Evolutionary conservation across 2,888 invertebrate species (phyloP).

Genomic region (Chorisops tibialis): DNA sequence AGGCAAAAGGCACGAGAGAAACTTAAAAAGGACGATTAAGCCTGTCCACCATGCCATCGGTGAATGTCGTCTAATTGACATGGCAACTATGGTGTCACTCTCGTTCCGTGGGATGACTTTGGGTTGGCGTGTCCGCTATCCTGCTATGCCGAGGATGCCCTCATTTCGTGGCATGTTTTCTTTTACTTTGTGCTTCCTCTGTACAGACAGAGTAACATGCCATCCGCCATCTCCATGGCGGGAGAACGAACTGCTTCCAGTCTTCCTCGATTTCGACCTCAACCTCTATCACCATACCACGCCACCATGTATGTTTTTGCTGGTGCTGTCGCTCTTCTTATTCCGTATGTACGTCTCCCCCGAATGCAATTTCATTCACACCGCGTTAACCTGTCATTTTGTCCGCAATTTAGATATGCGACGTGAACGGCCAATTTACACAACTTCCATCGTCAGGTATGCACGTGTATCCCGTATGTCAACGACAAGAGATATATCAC

Average conservation of each 20-base stretch:
- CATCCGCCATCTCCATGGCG: not conserved
- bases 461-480: constrained; percentile 3
- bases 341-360: not conserved
- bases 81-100: constrained; percentile 16
- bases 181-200: not conserved
- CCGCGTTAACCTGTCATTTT: constrained; percentile 26
- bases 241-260: not conserved
- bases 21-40: not conserved
- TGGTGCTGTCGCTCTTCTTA: not conserved
- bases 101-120: not conserved
- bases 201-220: not conserved
- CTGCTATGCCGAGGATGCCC: not conserved
- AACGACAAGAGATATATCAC: constrained; percentile 23
- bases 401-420: constrained; percentile 26
- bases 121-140: not conserved
- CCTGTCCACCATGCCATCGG: constrained; percentile 14
- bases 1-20: too few relatives aligned
- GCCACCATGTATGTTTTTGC: not conserved
- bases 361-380: constrained; percentile 25
- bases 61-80: constrained; percentile 20
- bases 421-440: constrained; percentile 26
- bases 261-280: not conserved
- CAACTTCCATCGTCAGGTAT: constrained; percentile 22
- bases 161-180: not conserved
- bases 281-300: not conserved